Base-by-base conservation (phyloP, 2,888 invertebrate genomes). In the Tetramorium bicarinatum region DNA sequence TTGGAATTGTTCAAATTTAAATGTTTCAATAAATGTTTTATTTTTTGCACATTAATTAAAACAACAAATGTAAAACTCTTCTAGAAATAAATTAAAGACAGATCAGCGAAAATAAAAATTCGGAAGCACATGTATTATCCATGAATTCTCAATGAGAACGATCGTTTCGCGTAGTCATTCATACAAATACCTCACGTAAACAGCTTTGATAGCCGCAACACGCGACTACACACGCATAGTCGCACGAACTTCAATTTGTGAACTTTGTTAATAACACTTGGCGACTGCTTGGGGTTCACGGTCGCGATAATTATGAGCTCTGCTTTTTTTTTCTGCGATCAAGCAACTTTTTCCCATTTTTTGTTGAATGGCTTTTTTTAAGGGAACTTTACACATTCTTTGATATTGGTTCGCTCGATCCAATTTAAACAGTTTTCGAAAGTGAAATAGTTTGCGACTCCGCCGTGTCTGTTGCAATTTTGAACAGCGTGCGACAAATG, bases 181-280 rank as follows among this genome's bases (percentile, higher is more conserved):
- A n/a, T 13, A n/a, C 29, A 59, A 25, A 41, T 34, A 41, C 49
- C 44, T 38, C 34, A 18, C 66, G 6, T 41, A 54, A 41, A 62
- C 34, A 52, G 18, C 69, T 54, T 41, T 38, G 71, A 56, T 25
- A 66, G 25, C 41, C 69, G 64, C 54, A 54, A 81, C 72, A 85
- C 62, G 82, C 76, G 47, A 67, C 62, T 71, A 75, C 61, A 41
- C 75, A 71, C 81, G 82, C 83, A 64, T 41, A 25, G 38, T 54
- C 67, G 77, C 66, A 47, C 82, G 84, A 89, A 89, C 87, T 89
- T 87, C 81, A 79, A 90, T 82, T 85, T 66, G 77, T 69, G 84
- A 87, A 89, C 88, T 86, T 88, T 66, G 61, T 56, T 81, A 83
- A 86, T 80, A 76, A 85, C 80, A 87, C 81, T 62, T 59, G 47